A percentile compares a stretch with the other conserved stretches of the same genome.
phyloP scores from a whole-genome alignment of 37 sponge, comb jelly and placozoan species.

The Geodia barretti region DNA sequence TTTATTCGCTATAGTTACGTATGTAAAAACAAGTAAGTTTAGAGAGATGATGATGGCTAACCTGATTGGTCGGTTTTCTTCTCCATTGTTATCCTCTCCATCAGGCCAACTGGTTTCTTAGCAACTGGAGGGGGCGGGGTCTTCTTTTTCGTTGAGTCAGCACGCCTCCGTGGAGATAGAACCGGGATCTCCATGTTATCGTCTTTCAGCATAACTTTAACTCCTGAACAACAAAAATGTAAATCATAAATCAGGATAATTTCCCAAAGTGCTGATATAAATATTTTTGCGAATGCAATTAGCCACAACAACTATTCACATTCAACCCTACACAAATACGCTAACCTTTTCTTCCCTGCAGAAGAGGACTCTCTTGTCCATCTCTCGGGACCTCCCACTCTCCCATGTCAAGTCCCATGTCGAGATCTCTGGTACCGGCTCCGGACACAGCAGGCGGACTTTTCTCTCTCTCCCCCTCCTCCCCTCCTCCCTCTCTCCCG shows the following conservation, averaged over 20 bases:
- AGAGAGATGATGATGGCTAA: too few species aligned
- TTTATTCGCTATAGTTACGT: too few species aligned
- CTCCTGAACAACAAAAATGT: too few species aligned
- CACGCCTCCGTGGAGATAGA: neutral
- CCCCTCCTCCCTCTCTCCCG: neutral
- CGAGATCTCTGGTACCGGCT: neutral
- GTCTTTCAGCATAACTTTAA: neutral
- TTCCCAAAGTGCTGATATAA: too few species aligned
- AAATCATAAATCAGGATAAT: too few species aligned
- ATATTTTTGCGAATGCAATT: too few species aligned
- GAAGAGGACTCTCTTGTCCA: neutral
- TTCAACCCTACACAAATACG: too few species aligned
- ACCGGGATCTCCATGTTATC: neutral
- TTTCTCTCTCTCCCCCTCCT: neutral
- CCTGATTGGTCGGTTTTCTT: neutral
- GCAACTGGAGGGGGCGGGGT: neutral
- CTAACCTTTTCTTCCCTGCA: neutral
- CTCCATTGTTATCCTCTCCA: neutral
- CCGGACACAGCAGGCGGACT: neutral
- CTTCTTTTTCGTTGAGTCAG: neutral
- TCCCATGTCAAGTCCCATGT: neutral
- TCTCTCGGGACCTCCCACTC: neutral
- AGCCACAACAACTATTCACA: too few species aligned
- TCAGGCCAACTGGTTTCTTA: neutral
- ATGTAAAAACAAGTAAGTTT: too few species aligned